These are phyloP conservation scores for Netelia melanura DNA, from an alignment of 2,888 invertebrate species.

Conservation along the genomic window DNA sequence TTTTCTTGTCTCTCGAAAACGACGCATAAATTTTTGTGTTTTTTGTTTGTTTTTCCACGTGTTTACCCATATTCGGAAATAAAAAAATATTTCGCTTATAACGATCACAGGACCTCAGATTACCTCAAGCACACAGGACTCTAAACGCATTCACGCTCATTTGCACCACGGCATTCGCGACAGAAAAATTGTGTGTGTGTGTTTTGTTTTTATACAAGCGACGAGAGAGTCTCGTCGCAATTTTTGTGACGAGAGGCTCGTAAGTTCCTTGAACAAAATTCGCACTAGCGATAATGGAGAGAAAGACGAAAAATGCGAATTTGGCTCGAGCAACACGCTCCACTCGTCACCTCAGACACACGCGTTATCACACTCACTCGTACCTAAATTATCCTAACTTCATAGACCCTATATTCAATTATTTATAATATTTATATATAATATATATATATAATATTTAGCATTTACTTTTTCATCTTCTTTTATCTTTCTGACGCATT, in stretches of 20 bases:
- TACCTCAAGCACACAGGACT: conserved; percentile 83
- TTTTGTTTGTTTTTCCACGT: conserved; percentile 70
- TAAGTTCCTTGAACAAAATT: conserved; percentile 27
- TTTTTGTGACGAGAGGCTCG: conserved; percentile 18
- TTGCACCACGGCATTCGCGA: conserved; percentile 49
- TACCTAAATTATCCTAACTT: conserved; percentile 75
- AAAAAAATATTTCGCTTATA: conserved; percentile 85
- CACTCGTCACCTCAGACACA: conserved; percentile 50
- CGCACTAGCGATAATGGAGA: conserved; percentile 47
- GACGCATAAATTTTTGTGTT: conserved; percentile 68
- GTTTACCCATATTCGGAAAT: conserved; percentile 83
- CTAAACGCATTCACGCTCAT: conserved; percentile 73
- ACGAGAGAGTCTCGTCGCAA: neutral
- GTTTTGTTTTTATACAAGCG: conserved; percentile 39
- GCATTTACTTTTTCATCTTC: conserved; percentile 82
- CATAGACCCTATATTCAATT: conserved; percentile 84
- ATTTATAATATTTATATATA: conserved; percentile 84
- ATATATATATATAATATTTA: conserved; percentile 83
- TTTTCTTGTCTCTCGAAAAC: conserved; percentile 70
- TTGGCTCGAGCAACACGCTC: conserved; percentile 37
- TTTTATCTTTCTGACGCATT: conserved; percentile 64
- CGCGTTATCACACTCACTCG: conserved; percentile 34
- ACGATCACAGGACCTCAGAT: conserved; percentile 85
- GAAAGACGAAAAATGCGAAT: conserved; percentile 44
- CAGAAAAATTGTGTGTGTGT: conserved; percentile 53